phyloP scores from a whole-genome alignment of 2,113 vertebrate species.

The Mugil cephalus region DNA sequence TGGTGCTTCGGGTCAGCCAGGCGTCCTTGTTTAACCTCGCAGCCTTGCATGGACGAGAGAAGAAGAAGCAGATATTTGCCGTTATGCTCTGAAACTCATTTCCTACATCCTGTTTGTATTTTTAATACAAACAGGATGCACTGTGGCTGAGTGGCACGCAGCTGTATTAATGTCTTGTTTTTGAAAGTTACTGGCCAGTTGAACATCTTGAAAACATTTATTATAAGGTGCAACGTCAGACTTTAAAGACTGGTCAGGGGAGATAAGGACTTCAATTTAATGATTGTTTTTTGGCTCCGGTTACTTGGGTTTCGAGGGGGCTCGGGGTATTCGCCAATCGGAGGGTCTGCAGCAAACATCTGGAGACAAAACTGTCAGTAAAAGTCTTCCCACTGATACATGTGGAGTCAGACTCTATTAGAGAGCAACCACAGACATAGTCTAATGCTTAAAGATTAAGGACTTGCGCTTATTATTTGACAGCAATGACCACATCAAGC shows the following conservation, averaged over 20 bases:
- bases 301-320: too few species aligned
- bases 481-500: slow-evolving; percentile 55
- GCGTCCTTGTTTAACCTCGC: slow-evolving; percentile 49
- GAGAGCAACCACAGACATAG: slow-evolving; percentile 38
- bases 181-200: slow-evolving; percentile 5
- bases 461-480: slow-evolving; percentile 56
- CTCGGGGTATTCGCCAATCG: slow-evolving; percentile 4
- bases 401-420: slow-evolving; percentile 51
- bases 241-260: slow-evolving; percentile 12
- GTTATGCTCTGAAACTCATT: slow-evolving; percentile 21
- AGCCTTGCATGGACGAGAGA: slow-evolving; percentile 28
- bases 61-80: slow-evolving; percentile 33
- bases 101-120: slow-evolving; percentile 3
- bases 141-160: too few species aligned
- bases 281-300: not conserved
- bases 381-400: slow-evolving; percentile 19
- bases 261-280: not conserved
- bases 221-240: not conserved
- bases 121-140: too few species aligned
- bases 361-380: slow-evolving; percentile 21
- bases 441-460: slow-evolving; percentile 30
- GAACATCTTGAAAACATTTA: slow-evolving; percentile 9
- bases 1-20: slow-evolving; percentile 65
- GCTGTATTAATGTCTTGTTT: too few species aligned
- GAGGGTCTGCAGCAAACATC: slow-evolving; percentile 38